Evolutionary conservation across 2,113 vertebrate genomes (phyloP).

Genomic region (Dromaius novaehollandiae): DNA sequence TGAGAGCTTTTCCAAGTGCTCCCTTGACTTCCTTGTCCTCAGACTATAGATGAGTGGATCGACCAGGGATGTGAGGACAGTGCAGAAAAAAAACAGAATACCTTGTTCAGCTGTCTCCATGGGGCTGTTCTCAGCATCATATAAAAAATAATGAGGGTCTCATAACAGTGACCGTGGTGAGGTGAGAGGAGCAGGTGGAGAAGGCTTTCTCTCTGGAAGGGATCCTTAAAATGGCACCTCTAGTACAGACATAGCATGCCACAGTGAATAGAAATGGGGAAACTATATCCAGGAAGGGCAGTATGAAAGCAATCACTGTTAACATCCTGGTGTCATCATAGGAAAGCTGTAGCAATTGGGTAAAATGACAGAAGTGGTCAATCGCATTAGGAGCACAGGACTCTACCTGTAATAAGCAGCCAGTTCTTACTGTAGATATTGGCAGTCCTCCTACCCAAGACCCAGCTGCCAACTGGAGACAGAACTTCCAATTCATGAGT

Average conservation of each 20-base stretch:
- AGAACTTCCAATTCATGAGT: constrained; percentile 14
- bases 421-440: neutral
- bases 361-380: constrained; percentile 44
- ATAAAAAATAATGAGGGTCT: neutral
- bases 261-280: constrained; percentile 3
- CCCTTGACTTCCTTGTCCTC: constrained; percentile 1
- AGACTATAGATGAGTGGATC: constrained; percentile 32
- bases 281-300: neutral
- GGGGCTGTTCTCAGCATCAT: neutral
- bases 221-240: neutral
- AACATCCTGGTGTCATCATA: neutral
- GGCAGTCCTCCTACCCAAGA: constrained; percentile 1
- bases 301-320: neutral
- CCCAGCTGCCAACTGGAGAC: neutral
- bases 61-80: constrained; percentile 3
- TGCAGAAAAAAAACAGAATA: constrained; percentile 8
- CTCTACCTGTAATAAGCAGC: neutral
- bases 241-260: constrained; percentile 6
- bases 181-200: constrained; percentile 26
- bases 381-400: constrained; percentile 1
- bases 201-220: constrained; percentile 15
- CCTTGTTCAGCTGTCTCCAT: neutral
- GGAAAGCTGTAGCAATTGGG: constrained; percentile 19
- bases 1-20: neutral
- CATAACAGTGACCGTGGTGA: neutral